phyloP scores from a whole-genome alignment of 1,140 invertebrate species.

The Drosophila kohkoa region DNA sequence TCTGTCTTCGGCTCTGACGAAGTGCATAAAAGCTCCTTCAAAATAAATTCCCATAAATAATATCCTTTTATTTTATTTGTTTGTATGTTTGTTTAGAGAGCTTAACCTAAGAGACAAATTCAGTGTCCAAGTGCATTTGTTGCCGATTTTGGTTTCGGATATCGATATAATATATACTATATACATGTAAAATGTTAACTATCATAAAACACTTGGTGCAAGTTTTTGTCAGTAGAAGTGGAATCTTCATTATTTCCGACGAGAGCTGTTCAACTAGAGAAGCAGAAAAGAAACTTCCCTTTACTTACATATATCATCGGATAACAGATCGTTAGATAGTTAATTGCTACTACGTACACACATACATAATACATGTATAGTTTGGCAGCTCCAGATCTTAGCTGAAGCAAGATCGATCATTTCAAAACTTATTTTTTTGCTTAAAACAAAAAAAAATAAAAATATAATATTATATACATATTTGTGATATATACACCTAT shows the following conservation, averaged over 20 bases:
- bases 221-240: slow-evolving; percentile 7
- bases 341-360: neutral
- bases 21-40: neutral
- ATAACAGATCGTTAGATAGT: slow-evolving; percentile 2
- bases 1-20: neutral
- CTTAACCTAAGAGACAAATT: slow-evolving; percentile 58
- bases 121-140: slow-evolving; percentile 10
- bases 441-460: slow-evolving; percentile 28
- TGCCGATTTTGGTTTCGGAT: slow-evolving; percentile 2
- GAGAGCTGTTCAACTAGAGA: neutral
- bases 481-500: slow-evolving; percentile 66
- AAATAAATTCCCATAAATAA: slow-evolving; percentile 24
- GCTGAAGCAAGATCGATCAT: slow-evolving; percentile 17
- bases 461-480: slow-evolving; percentile 60
- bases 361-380: neutral
- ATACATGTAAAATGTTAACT: slow-evolving; percentile 5
- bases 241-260: slow-evolving; percentile 32
- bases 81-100: slow-evolving; percentile 27
- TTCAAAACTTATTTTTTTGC: slow-evolving; percentile 19
- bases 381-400: slow-evolving; percentile 2
- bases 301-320: slow-evolving; percentile 11
- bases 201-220: slow-evolving; percentile 16
- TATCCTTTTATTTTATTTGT: neutral
- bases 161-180: neutral
- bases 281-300: neutral